phyloP scores from a whole-genome alignment of 2,797 vertebrate species.

The Helarctos malayanus region DNA sequence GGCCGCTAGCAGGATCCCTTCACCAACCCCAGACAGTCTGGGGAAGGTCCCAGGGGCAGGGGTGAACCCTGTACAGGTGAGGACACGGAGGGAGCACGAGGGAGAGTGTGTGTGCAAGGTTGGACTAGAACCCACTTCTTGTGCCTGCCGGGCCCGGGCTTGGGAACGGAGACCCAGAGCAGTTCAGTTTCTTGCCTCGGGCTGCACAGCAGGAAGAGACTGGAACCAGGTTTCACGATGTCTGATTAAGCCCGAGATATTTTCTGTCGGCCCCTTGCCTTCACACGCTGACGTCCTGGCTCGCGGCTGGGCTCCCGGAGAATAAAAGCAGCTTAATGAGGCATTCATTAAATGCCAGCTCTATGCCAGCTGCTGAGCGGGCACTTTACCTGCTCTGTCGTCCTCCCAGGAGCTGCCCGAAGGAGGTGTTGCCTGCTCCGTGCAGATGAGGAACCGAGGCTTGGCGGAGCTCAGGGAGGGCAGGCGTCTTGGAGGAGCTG shows the following conservation, averaged over 20 bases:
- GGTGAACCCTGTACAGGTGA: background rate
- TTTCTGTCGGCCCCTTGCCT: background rate
- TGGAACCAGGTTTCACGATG: background rate
- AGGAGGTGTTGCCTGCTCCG: background rate
- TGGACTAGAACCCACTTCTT: background rate
- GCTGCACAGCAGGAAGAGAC: constrained; percentile 30
- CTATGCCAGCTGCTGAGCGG: constrained; percentile 68
- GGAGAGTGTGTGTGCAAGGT: no score
- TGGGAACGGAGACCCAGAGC: constrained; percentile 3
- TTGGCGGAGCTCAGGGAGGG: background rate
- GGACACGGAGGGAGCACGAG: background rate
- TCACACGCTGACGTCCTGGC: background rate
- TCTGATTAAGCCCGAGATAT: background rate
- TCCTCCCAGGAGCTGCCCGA: background rate
- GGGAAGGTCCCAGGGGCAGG: background rate
- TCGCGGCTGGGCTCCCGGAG: constrained; percentile 52
- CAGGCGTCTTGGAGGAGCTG: background rate
- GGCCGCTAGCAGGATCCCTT: background rate
- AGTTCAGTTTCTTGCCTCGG: background rate
- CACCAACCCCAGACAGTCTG: background rate
- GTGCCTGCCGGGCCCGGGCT: background rate
- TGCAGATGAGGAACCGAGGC: background rate
- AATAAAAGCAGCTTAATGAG: constrained; percentile 74
- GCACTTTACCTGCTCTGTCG: constrained; percentile 29
- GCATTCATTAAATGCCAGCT: constrained; percentile 64